Evolutionary conservation across 2,113 vertebrate genomes (phyloP).

Genomic region (Proterorhinus semilunaris): DNA sequence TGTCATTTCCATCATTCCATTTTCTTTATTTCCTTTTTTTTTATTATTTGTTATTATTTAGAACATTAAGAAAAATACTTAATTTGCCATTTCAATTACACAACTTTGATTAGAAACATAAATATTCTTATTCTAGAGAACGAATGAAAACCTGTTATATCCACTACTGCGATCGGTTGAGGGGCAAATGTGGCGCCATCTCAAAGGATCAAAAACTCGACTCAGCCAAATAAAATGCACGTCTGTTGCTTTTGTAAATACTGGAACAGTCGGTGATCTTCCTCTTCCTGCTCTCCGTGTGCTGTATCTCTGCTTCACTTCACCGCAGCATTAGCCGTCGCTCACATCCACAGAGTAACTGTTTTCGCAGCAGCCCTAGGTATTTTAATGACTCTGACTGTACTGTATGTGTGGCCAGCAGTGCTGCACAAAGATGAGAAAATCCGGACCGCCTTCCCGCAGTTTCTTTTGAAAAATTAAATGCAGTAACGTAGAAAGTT

Average conservation of each 20-base stretch:
- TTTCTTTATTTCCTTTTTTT: too few species aligned
- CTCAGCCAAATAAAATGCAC: not conserved
- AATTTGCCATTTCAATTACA: too few species aligned
- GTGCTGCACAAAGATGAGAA: not conserved
- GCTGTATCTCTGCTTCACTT: not conserved
- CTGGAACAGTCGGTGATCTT: not conserved
- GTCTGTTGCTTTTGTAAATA: not conserved
- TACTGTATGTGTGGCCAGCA: not conserved
- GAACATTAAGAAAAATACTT: too few species aligned
- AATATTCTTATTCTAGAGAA: too few species aligned
- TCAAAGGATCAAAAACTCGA: not conserved
- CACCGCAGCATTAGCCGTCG: not conserved
- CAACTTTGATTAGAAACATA: too few species aligned
- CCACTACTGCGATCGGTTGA: too few species aligned
- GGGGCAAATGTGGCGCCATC: too few species aligned
- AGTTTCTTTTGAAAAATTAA: not conserved
- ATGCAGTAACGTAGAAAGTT: too few species aligned
- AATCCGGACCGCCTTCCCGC: not conserved
- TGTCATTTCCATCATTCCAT: too few species aligned
- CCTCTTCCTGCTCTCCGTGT: not conserved
- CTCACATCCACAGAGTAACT: not conserved
- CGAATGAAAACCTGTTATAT: too few species aligned
- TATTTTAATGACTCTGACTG: constrained; percentile 11
- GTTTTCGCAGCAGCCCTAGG: constrained; percentile 3
- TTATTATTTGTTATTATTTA: too few species aligned